These are phyloP conservation scores for Anarhynchus alexandrinus DNA, from an alignment of 2,113 vertebrate genomes.

Conservation along the genomic window DNA sequence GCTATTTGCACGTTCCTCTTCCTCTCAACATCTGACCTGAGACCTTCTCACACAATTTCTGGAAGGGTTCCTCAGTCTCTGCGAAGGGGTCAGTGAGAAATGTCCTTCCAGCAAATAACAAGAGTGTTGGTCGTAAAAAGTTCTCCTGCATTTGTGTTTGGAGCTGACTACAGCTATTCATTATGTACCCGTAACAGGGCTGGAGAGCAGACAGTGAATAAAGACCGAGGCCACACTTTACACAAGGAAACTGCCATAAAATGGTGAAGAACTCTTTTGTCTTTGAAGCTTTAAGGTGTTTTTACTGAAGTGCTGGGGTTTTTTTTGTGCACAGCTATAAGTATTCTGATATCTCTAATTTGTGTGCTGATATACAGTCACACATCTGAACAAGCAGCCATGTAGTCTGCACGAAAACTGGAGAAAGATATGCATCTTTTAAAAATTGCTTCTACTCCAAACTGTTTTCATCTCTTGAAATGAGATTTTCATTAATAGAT, in stretches of 20 bases:
- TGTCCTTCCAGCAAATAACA: background rate
- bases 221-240: background rate
- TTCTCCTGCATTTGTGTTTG: background rate
- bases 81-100: background rate
- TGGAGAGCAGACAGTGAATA: background rate
- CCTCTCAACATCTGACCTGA: background rate
- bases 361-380: background rate
- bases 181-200: background rate
- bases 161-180: background rate
- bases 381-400: background rate
- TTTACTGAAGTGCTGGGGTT: background rate
- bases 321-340: background rate
- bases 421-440: background rate
- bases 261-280: background rate
- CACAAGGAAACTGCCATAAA: background rate
- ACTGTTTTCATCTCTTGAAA: background rate
- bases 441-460: background rate
- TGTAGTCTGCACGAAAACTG: background rate
- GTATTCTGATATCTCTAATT: background rate
- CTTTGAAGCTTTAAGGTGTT: background rate
- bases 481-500: slow-evolving; percentile 21
- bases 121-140: background rate
- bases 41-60: background rate
- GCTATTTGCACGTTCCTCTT: background rate
- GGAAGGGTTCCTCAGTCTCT: background rate